Evolutionary conservation across 1,140 invertebrate species (phyloP), one percentile per base, ranked within the genome.

Genomic region (Colletes gigas): DNA sequence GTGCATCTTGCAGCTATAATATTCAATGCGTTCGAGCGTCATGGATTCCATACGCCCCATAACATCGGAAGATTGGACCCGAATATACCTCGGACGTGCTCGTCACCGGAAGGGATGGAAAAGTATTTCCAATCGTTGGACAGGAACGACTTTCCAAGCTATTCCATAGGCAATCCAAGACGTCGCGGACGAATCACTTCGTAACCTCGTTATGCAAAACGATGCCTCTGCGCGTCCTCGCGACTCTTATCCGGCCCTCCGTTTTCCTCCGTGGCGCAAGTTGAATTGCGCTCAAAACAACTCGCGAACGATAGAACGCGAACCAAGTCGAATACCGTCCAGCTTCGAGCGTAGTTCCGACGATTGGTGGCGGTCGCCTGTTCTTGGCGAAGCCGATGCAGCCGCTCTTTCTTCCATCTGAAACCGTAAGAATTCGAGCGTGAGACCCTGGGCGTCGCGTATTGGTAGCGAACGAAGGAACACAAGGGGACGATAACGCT

Each of bases 271-370:
- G 10, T 14, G 15, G 75, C 68, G 69, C 81, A 83, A 87, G 81
- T 87, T 87, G 78, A 86, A 87, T 87, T 87, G 52, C 85, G 65
- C 84, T 86, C 84, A 86, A 86, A 86, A 83, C 81, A 83, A 83
- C 74, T 39, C 55, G 69, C 68, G 83, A 80, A 83, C 75, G 59
- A 72, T 39, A 76, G 72, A 76, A 79, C 70, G 63, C 15, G 47
- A 52, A 30, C 52, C 54, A 68, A 12, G 69, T n/a, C 19, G 76
- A 44, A 52, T 52, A 21, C 59, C 14, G 41, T 59, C 21, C 66
- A 9, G 54, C 30, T 15, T 57, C 76, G 47, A 39, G 6, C 66
- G 12, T 14, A 19, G 15, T 78, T 71, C 10, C 57, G 15, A 2
- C 44, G n/a, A 30, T 8, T 6, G n/a, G 44, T 12, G n/a, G 52